Evolutionary conservation across 2,797 vertebrate genomes (phyloP).

Genomic region (Bufotes viridis): DNA sequence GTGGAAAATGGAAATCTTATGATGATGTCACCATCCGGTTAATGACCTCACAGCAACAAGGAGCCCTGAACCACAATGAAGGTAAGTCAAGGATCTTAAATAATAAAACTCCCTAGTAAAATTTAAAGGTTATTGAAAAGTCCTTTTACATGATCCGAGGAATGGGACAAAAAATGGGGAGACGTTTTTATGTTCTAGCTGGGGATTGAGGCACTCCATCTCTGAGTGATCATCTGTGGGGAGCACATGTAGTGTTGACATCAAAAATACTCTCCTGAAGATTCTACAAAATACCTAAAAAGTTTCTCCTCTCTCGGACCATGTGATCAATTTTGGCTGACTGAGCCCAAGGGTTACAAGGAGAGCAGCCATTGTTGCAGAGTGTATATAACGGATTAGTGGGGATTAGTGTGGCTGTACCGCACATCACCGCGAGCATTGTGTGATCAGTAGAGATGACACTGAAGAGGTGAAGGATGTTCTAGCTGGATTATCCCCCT

Average conservation of each 20-base stretch:
- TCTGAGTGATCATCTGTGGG: neutral
- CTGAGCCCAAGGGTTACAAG: neutral
- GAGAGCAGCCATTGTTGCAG: slow-evolving; percentile 2
- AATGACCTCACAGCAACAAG: neutral
- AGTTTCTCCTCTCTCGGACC: neutral
- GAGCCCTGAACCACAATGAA: neutral
- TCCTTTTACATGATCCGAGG: too few relatives aligned
- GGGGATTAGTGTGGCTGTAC: neutral
- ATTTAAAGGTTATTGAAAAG: too few relatives aligned
- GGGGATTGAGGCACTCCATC: too few relatives aligned
- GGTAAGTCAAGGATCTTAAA: neutral
- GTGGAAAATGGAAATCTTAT: neutral
- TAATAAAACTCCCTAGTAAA: neutral
- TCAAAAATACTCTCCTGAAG: neutral
- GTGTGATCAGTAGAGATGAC: neutral
- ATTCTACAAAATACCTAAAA: neutral
- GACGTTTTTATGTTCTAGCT: too few relatives aligned
- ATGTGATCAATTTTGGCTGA: neutral
- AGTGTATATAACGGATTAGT: slow-evolving; percentile 20
- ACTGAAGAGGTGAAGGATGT: slow-evolving; percentile 4
- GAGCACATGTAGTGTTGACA: too few relatives aligned
- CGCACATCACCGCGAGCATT: neutral
- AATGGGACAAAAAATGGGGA: too few relatives aligned
- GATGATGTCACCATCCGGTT: slow-evolving; percentile 27
- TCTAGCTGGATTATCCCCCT: slow-evolving; percentile 12